These are phyloP conservation scores for Liparis tanakae DNA, from an alignment of 2,797 vertebrate genomes.

Conservation along the genomic window DNA sequence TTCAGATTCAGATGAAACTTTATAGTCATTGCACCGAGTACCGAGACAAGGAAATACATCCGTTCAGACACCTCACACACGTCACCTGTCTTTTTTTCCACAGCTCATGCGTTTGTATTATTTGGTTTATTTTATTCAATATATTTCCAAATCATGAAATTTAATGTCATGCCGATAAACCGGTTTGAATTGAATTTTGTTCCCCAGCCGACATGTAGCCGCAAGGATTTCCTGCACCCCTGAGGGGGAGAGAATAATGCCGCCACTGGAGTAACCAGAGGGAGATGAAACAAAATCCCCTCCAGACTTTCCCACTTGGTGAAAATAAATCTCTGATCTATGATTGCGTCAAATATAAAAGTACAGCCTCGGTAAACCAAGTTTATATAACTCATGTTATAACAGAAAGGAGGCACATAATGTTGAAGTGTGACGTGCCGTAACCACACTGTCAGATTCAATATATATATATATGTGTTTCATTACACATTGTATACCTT, in stretches of 20 bases:
- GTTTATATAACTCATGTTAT: constrained; percentile 28
- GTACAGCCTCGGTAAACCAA: constrained; percentile 9
- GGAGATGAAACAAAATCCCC: constrained; percentile 33
- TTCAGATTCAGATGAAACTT: not conserved
- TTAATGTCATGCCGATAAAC: not conserved
- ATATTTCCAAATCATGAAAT: not conserved
- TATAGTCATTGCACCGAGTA: too few relatives aligned
- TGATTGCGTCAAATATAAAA: constrained; percentile 21
- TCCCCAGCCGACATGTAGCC: constrained; percentile 15
- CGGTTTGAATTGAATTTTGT: not conserved
- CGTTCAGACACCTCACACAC: constrained; percentile 27
- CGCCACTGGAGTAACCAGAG: constrained; percentile 34
- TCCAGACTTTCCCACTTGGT: constrained; percentile 23
- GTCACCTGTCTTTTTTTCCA: not conserved
- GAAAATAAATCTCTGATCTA: constrained; percentile 27
- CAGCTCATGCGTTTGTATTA: constrained; percentile 15
- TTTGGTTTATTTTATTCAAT: not conserved
- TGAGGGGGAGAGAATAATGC: constrained; percentile 23
- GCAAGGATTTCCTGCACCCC: constrained; percentile 44
- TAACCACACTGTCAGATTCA: constrained; percentile 56
- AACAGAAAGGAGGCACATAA: constrained; percentile 10
- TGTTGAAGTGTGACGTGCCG: constrained; percentile 40
- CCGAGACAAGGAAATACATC: not conserved
- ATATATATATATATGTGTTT: constrained; percentile 58
- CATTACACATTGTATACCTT: constrained; percentile 45